Evolutionary conservation across 2,888 invertebrate genomes (phyloP), one percentile per base, ranked within the genome.

Genomic region (Athetis lepigone): DNA sequence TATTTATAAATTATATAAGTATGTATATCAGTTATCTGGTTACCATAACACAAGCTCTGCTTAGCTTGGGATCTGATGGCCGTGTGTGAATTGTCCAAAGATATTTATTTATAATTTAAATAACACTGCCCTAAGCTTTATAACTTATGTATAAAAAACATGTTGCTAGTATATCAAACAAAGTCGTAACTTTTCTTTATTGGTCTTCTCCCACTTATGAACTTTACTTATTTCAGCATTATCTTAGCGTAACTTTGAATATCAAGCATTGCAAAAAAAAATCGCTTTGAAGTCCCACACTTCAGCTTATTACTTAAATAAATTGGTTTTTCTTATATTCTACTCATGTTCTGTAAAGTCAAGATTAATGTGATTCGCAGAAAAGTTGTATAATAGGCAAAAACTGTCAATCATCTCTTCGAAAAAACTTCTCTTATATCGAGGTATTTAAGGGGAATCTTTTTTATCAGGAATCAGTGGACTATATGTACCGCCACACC

Each of bases 151-250:
- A 16, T 27, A 43, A 47, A n/a, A 45, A 47, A 37, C 19, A 23
- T 19, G 16, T 23, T 43, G 62, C 16, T 37, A 21, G 23, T 36
- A 43, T 43, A 23, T 7, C 9, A 16, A 23, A 8, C 21, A 42
- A 19, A 19, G 43, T 29, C 27, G 19, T 66, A 54, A 66, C 42
- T 33, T 37, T 49, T 19, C n/a, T 5, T 43, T 49, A 43, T 70
- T 70, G 36, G 9, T 36, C n/a, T 19, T 40, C 46, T 42, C 29
- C 6, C 16, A 36, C 13, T 60, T 59, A 4, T 39, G 23, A 58
- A 16, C 16, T 29, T 37, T 6, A 5, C 25, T 29, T 16, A 8
- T 19, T 37, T 6, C n/a, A 43, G 18, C 8, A 5, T 13, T n/a
- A 27, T 37, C 9, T n/a, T n/a, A n/a, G n/a, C n/a, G n/a, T n/a